Evolutionary conservation across 2,113 vertebrate genomes (phyloP).

Genomic region (Callionymus lyra): DNA sequence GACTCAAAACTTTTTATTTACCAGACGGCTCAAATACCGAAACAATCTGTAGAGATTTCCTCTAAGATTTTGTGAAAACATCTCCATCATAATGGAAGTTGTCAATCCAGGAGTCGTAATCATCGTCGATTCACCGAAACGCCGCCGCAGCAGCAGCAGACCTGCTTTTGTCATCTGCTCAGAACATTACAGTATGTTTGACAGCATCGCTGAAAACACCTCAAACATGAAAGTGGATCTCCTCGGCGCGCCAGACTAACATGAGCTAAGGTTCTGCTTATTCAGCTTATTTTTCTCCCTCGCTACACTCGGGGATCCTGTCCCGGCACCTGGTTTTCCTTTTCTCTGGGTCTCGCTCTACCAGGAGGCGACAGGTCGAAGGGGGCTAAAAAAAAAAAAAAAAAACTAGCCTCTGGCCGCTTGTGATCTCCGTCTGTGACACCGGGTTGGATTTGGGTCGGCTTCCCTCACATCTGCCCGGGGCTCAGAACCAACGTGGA

Average conservation of each 20-base stretch:
- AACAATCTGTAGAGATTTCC: too few relatives aligned
- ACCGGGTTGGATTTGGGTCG: constrained; percentile 51
- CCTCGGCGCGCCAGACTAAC: constrained; percentile 18
- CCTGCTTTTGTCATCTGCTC: constrained; percentile 50
- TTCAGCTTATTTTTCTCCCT: constrained; percentile 42
- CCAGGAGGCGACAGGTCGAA: constrained; percentile 6
- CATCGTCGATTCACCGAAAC: too few relatives aligned
- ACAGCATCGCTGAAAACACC: constrained; percentile 40
- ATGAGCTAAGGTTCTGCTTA: constrained; percentile 27
- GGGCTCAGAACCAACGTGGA: constrained; percentile 37
- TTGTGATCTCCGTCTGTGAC: constrained; percentile 47
- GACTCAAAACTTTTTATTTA: too few relatives aligned
- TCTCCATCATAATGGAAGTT: too few relatives aligned
- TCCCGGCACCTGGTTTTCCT: constrained; percentile 46
- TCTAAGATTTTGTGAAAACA: too few relatives aligned
- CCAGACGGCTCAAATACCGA: too few relatives aligned
- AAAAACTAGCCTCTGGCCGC: constrained; percentile 6
- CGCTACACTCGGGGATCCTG: constrained; percentile 38
- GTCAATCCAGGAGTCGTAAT: too few relatives aligned
- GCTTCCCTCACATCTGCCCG: constrained; percentile 44
- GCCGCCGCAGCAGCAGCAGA: too few relatives aligned
- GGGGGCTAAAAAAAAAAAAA: neutral
- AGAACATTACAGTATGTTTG: constrained; percentile 27
- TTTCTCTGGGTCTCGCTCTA: constrained; percentile 37
- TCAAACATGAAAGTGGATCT: constrained; percentile 42